Conservation (phyloP, 1,140 invertebrate genomes). For the Drosophila lacteicornis region DNA sequence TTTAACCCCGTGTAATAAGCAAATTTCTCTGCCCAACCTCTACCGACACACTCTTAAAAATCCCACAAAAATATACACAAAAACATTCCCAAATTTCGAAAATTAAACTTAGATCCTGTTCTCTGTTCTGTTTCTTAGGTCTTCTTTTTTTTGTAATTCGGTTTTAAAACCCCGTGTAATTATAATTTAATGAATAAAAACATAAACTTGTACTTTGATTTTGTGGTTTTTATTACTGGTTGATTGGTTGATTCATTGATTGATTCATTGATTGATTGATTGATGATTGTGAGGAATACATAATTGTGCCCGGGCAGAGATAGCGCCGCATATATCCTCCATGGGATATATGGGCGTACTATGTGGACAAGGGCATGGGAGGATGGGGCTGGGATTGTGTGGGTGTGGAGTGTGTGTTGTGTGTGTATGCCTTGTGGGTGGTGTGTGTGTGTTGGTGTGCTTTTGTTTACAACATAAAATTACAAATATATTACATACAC, state of each 20-base stretch:
- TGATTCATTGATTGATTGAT: slow-evolving; percentile 26
- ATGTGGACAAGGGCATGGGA: slow-evolving; percentile 10
- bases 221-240: slow-evolving; percentile 48
- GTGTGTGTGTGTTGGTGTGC: slow-evolving; percentile 2
- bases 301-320: slow-evolving; percentile 32
- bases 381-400: slow-evolving; percentile 27
- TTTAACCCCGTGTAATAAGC: too few relatives aligned
- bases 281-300: slow-evolving; percentile 56
- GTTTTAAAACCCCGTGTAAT: slow-evolving; percentile 38
- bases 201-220: slow-evolving; percentile 25
- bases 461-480: slow-evolving; percentile 60
- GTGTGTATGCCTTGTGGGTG: slow-evolving; percentile 2
- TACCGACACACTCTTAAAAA: too few relatives aligned
- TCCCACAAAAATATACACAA: too few relatives aligned
- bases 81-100: slow-evolving; percentile 43
- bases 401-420: slow-evolving; percentile 6
- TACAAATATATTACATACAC: slow-evolving; percentile 63
- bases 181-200: slow-evolving; percentile 57
- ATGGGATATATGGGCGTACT: slow-evolving; percentile 29
- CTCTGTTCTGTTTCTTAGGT: slow-evolving; percentile 29
- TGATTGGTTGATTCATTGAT: slow-evolving; percentile 45
- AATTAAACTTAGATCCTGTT: slow-evolving; percentile 8
- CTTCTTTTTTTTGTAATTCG: slow-evolving; percentile 25
- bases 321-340: slow-evolving; percentile 21
- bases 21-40: too few relatives aligned